Percentiles rank a stretch among this genome's conserved stretches.
Evolutionary conservation across 2,113 vertebrate genomes (phyloP).

Genomic region (Mystacornis crossleyi): DNA sequence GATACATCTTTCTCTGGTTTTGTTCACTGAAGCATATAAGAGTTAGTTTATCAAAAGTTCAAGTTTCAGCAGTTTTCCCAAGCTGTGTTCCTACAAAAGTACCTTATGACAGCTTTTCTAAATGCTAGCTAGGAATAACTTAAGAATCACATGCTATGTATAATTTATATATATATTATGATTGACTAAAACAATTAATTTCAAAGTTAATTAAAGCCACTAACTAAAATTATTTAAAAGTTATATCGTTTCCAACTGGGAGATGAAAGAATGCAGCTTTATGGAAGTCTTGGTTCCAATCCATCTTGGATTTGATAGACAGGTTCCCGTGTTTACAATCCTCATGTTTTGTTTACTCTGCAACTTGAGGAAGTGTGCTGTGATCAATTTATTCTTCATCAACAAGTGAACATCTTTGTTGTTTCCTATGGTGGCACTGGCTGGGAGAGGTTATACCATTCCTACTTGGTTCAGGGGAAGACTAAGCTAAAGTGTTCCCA

Average conservation of each 20-base stretch:
- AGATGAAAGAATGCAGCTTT: background rate
- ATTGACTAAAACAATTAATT: background rate
- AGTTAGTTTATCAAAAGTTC: background rate
- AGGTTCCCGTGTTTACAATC: background rate
- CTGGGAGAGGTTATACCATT: background rate
- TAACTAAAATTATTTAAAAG: background rate
- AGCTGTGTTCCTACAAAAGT: background rate
- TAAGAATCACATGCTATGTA: background rate
- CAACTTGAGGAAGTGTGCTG: background rate
- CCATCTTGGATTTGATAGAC: background rate
- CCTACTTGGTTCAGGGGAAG: background rate
- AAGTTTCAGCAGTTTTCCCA: background rate
- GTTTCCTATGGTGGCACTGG: background rate
- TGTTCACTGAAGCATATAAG: background rate
- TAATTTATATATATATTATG: background rate
- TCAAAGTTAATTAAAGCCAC: background rate
- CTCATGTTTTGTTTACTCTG: background rate
- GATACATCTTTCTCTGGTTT: background rate
- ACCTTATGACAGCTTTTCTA: background rate
- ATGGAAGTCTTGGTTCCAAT: background rate
- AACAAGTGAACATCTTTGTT: background rate
- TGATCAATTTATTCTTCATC: background rate
- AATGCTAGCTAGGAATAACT: background rate
- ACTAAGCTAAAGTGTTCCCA: background rate
- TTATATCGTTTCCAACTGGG: fast-evolving